These are phyloP conservation scores for Scaptomyza flava DNA, from an alignment of 2,888 invertebrate species.

Conservation along the genomic window DNA sequence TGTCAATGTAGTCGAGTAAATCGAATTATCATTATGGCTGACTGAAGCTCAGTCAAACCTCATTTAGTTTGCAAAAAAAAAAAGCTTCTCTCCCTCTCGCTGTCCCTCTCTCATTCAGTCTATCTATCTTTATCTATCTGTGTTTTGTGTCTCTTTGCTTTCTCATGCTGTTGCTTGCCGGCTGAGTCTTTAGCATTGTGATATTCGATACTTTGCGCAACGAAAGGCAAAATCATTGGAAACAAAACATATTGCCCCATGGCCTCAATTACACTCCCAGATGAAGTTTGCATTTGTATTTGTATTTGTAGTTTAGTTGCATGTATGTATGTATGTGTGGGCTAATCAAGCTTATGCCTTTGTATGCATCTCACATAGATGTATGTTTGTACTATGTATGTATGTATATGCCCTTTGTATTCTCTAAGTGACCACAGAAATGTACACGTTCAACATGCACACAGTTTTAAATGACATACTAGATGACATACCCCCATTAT, in stretches of 20 bases:
- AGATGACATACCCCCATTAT: constrained; percentile 37
- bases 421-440: constrained; percentile 77
- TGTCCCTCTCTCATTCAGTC: not conserved
- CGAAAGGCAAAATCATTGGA: constrained; percentile 79
- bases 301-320: constrained; percentile 7
- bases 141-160: constrained; percentile 5
- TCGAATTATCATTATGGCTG: constrained; percentile 83
- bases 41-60: constrained; percentile 81
- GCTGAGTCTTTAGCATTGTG: constrained; percentile 66
- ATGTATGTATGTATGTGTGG: constrained; percentile 66
- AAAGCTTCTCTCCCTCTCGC: not conserved
- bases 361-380: constrained; percentile 26
- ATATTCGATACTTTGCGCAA: constrained; percentile 81
- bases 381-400: constrained; percentile 2
- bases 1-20: constrained; percentile 80
- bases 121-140: not conserved
- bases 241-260: constrained; percentile 81
- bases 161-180: constrained; percentile 12
- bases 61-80: constrained; percentile 61
- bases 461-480: constrained; percentile 69
- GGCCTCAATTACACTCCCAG: constrained; percentile 79
- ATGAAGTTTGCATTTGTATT: constrained; percentile 54
- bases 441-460: constrained; percentile 73
- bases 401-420: constrained; percentile 51
- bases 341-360: constrained; percentile 70